phyloP scores from a whole-genome alignment of 2,888 invertebrate species.

The Erebia aethiops region DNA sequence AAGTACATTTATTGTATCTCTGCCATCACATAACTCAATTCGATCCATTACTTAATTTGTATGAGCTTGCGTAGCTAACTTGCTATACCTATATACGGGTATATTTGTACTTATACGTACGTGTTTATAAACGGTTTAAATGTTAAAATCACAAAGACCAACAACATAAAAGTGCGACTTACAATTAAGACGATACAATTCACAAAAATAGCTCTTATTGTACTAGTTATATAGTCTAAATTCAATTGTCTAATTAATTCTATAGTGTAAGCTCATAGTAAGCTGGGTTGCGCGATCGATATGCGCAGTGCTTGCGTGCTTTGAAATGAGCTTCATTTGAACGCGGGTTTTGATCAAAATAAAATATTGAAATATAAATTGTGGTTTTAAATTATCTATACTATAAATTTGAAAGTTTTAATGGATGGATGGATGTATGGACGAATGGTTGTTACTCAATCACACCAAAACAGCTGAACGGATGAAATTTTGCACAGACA shows the following conservation, averaged over 20 bases:
- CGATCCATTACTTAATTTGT: neutral
- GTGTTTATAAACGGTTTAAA: constrained; percentile 14
- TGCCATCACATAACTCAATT: neutral
- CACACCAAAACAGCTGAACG: too few relatives aligned
- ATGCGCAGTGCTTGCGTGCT: constrained; percentile 31
- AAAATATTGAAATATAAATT: neutral
- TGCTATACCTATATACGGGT: neutral
- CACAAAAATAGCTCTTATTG: constrained; percentile 11
- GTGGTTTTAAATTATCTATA: too few relatives aligned
- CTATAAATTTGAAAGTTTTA: too few relatives aligned
- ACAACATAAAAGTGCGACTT: constrained; percentile 31
- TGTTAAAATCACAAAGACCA: constrained; percentile 13
- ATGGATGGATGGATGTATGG: too few relatives aligned
- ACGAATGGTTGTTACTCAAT: too few relatives aligned
- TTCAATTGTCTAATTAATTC: neutral
- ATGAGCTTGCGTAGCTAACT: neutral
- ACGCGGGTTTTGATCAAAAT: neutral
- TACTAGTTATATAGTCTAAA: constrained; percentile 12
- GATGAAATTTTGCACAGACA: too few relatives aligned
- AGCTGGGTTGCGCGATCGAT: constrained; percentile 36
- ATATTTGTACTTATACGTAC: neutral
- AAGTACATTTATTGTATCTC: neutral
- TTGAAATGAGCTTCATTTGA: constrained; percentile 7
- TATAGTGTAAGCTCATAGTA: constrained; percentile 34
- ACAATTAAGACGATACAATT: neutral